Percentiles rank a stretch among this genome's conserved stretches.
These are phyloP conservation scores for Amphiprion ocellaris DNA, from an alignment of 2,113 vertebrate species.

Conservation along the genomic window DNA sequence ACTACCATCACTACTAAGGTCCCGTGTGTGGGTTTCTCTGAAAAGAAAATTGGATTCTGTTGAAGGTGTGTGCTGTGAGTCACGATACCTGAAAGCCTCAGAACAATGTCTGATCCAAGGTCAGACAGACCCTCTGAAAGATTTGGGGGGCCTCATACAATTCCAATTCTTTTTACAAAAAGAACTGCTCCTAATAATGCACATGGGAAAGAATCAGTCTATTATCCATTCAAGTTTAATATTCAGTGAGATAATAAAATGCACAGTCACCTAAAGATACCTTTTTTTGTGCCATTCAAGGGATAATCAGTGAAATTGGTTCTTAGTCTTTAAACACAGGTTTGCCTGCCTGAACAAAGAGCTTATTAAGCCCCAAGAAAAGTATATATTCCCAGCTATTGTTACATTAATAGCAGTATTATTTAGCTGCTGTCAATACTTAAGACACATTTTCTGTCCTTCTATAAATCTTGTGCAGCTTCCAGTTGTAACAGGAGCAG, in stretches of 20 bases:
- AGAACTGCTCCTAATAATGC: neutral
- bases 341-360: too few relatives aligned
- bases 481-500: too few relatives aligned
- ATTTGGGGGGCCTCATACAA: neutral
- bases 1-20: neutral
- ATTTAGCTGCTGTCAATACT: too few relatives aligned
- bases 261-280: neutral
- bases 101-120: neutral
- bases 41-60: neutral
- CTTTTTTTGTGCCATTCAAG: neutral
- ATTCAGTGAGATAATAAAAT: neutral
- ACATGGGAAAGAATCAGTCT: neutral
- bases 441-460: too few relatives aligned
- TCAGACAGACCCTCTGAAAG: neutral
- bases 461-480: too few relatives aligned
- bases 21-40: neutral
- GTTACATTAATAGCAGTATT: too few relatives aligned
- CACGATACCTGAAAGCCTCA: constrained; percentile 15
- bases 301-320: neutral
- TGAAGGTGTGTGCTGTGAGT: constrained; percentile 25
- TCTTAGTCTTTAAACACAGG: too few relatives aligned
- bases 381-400: too few relatives aligned
- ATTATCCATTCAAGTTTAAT: neutral
- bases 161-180: neutral
- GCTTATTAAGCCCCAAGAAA: too few relatives aligned